These are phyloP conservation scores for Tringa solitaria DNA, from an alignment of 2,113 vertebrate species.

Conservation along the genomic window DNA sequence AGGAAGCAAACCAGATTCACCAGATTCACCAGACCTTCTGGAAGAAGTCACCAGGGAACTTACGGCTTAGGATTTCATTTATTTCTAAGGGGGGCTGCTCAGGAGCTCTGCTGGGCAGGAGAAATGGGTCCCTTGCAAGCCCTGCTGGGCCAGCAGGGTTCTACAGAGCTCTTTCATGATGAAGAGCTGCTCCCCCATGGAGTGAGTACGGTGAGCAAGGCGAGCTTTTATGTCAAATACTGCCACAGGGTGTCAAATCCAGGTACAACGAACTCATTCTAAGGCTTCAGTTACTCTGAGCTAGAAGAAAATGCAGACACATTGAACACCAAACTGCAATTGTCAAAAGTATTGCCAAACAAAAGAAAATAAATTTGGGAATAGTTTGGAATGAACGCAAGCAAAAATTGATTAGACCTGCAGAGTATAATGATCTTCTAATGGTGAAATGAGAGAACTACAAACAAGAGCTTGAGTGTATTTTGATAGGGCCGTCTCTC, in stretches of 20 bases:
- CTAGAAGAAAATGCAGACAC: background rate
- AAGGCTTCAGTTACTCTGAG: background rate
- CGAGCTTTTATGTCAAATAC: background rate
- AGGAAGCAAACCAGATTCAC: background rate
- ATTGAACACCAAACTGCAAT: background rate
- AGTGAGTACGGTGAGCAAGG: background rate
- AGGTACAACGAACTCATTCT: background rate
- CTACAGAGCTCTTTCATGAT: background rate
- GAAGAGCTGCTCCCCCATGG: background rate
- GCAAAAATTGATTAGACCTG: background rate
- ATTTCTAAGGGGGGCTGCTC: background rate
- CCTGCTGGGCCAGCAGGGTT: background rate
- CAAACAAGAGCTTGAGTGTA: background rate
- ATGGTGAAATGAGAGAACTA: background rate
- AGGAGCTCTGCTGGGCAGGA: background rate
- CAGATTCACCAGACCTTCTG: background rate
- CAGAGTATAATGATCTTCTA: background rate
- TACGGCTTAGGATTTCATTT: background rate
- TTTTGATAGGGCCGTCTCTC: background rate
- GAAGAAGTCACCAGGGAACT: background rate
- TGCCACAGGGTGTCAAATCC: background rate
- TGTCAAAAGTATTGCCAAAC: background rate
- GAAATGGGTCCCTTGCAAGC: background rate
- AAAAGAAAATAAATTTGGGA: background rate
- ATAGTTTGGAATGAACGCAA: rapidly evolving